Evolutionary conservation across 2,888 invertebrate genomes (phyloP).

Genomic region (Temnothorax unifasciatus): DNA sequence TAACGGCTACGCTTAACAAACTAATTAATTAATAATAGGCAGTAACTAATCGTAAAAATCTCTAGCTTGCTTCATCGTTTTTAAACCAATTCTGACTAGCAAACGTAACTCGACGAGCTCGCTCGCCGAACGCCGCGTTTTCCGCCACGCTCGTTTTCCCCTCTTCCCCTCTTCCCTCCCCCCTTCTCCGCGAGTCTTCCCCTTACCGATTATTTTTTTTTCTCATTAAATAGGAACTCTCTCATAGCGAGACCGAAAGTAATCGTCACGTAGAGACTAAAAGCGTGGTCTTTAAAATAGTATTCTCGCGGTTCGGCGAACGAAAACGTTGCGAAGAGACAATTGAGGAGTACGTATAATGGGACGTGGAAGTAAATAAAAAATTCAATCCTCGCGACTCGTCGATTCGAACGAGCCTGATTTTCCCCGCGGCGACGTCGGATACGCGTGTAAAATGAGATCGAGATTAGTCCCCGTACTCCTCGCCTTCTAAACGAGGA

Average conservation of each 20-base stretch:
- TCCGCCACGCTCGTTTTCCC: slow-evolving; percentile 24
- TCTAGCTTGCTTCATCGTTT: slow-evolving; percentile 78
- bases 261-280: slow-evolving; percentile 6
- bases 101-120: slow-evolving; percentile 84
- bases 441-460: slow-evolving; percentile 39
- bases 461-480: slow-evolving; percentile 60
- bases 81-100: slow-evolving; percentile 86
- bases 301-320: slow-evolving; percentile 66
- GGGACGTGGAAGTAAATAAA: slow-evolving; percentile 27
- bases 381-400: slow-evolving; percentile 31
- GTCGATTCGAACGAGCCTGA: slow-evolving; percentile 30
- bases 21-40: slow-evolving; percentile 71
- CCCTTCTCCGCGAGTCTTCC: background rate
- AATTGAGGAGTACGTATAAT: slow-evolving; percentile 68
- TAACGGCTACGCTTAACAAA: slow-evolving; percentile 60
- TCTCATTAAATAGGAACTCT: slow-evolving; percentile 64
- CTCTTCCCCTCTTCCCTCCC: slow-evolving; percentile 12
- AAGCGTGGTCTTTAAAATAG: slow-evolving; percentile 44
- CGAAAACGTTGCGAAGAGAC: slow-evolving; percentile 71
- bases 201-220: slow-evolving; percentile 29
- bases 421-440: slow-evolving; percentile 31
- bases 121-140: slow-evolving; percentile 78
- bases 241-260: slow-evolving; percentile 51
- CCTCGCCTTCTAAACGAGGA: slow-evolving; percentile 69
- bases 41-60: slow-evolving; percentile 77